Base-by-base conservation (phyloP, 64 coral and sea anemone species). In the Porites lutea region DNA sequence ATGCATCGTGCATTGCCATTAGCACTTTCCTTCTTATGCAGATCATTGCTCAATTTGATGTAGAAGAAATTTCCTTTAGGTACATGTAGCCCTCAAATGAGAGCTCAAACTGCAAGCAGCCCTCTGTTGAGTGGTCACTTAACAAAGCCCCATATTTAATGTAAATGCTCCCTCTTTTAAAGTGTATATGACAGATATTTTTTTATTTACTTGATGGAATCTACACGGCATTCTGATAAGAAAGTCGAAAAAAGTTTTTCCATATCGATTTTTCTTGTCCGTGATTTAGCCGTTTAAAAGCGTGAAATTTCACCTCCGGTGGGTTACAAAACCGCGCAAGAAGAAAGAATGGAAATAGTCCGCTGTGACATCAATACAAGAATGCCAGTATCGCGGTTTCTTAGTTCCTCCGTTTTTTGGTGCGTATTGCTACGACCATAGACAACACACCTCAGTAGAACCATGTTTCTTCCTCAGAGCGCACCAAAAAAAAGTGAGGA, bases 31-130 rank as follows among this genome's bases (percentile, higher is more conserved):
- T 62, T 62, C 2, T 62, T 62, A 2, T 62, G 59, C 3, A 62
- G 59, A 62, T 62, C 59, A 62, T 62, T 62, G 59, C 59, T 62
- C 4, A 62, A 62, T 62, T 67, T 67, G 0, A 67, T 67, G 16
- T 67, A 67, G 65, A 67, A 15, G 65, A 67, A 67, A 67, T 67
- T 67, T 67, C 65, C 65, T 67, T 67, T 67, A 67, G 65, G 65
- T 67, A 67, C 65, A 67, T 67, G 65, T 67, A 67, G 65, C 65
- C 65, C 65, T 67, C 65, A 67, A 67, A 67, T 67, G 65, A 67
- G 65, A 67, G 65, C 10, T 67, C 65, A 67, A 5, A 67, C 65
- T 15, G 15, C 65, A 67, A 67, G 13, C 65, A 67, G 65, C 65
- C 65, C 65, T 67, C 65, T 67, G 65, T 67, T 67, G 12, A 57